phyloP scores from a whole-genome alignment of 2,797 vertebrate species.

The Sparus aurata region DNA sequence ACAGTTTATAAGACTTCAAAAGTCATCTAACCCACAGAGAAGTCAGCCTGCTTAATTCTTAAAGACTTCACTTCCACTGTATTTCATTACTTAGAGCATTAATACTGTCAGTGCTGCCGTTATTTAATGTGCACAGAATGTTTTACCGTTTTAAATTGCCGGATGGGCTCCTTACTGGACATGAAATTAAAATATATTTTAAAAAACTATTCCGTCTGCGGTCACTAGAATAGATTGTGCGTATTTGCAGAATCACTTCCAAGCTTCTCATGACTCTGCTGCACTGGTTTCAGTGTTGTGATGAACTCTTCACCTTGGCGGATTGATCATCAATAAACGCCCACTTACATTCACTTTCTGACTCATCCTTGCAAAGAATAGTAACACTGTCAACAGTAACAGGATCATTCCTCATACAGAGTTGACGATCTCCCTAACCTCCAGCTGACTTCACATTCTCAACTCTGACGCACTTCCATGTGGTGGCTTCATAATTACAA shows the following conservation, averaged over 20 bases:
- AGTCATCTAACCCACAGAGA: not conserved
- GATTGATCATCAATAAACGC: not conserved
- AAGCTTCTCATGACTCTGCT: not conserved
- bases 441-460: slow-evolving; percentile 11
- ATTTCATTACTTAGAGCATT: no score
- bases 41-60: not conserved
- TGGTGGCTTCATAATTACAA: slow-evolving; percentile 23
- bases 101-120: no score
- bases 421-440: slow-evolving; percentile 21
- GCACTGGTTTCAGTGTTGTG: not conserved
- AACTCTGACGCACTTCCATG: slow-evolving; percentile 23
- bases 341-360: not conserved
- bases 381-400: slow-evolving; percentile 3
- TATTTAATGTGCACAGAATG: not conserved
- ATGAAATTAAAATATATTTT: not conserved
- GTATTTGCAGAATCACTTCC: not conserved
- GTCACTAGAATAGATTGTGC: not conserved
- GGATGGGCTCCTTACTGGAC: not conserved
- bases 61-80: not conserved
- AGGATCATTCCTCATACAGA: slow-evolving; percentile 10
- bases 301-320: not conserved
- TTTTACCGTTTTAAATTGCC: no score
- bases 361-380: not conserved
- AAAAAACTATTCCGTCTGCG: not conserved
- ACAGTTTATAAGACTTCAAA: not conserved